Conservation (phyloP, 2,888 invertebrate genomes). For the Microplitis deprimator region DNA sequence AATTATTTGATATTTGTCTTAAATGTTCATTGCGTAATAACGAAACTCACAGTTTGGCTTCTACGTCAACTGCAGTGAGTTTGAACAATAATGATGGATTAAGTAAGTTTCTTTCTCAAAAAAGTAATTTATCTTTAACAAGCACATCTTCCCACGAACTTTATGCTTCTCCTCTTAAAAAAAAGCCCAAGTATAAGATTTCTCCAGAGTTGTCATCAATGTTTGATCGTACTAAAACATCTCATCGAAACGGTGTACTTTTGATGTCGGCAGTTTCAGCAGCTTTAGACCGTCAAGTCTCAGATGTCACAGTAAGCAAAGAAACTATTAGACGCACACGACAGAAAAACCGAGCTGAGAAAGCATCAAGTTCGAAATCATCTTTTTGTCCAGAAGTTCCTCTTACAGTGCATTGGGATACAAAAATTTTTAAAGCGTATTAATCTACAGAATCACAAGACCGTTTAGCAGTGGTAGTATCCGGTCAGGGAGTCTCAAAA, state of each 20-base stretch:
- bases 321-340: constrained; percentile 10
- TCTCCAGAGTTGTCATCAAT: constrained; percentile 10
- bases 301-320: constrained; percentile 9
- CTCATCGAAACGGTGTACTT: constrained; percentile 8
- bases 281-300: background rate
- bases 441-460: constrained; percentile 31
- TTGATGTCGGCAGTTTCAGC: constrained; percentile 8
- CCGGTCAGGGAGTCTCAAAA: constrained; percentile 33
- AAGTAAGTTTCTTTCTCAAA: constrained; percentile 16
- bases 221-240: constrained; percentile 23
- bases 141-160: constrained; percentile 24
- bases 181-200: constrained; percentile 11
- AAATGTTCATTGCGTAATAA: too few species aligned
- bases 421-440: constrained; percentile 27
- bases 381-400: constrained; percentile 14
- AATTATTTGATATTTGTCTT: too few species aligned
- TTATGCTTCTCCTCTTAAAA: constrained; percentile 20
- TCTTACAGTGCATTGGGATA: constrained; percentile 40
- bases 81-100: constrained; percentile 6
- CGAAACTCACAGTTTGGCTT: too few species aligned
- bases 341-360: background rate
- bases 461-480: constrained; percentile 39
- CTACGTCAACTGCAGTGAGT: constrained; percentile 21
- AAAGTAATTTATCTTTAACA: constrained; percentile 19
- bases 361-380: background rate